phyloP scores from a whole-genome alignment of 2,113 vertebrate genomes.

The Cariama cristata region DNA sequence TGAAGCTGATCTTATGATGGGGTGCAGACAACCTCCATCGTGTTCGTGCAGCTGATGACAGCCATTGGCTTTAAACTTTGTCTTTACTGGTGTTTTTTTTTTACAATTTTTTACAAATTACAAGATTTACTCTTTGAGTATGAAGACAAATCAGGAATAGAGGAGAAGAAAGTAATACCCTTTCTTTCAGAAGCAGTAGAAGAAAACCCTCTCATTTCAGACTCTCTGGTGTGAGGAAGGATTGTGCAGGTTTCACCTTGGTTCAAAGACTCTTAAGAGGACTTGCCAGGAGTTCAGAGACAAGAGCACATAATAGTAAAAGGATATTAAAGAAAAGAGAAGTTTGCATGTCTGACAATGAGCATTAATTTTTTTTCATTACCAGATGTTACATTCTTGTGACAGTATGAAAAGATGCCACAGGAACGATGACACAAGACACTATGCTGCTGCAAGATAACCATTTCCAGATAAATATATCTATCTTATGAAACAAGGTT shows the following conservation, averaged over 20 bases:
- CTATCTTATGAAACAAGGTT: constrained; percentile 15
- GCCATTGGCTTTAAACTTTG: not conserved
- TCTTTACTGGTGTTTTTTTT: not conserved
- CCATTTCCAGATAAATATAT: constrained; percentile 56
- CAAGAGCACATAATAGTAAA: constrained; percentile 2
- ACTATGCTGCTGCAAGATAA: constrained; percentile 35
- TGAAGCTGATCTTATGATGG: not conserved
- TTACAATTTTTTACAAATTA: not conserved
- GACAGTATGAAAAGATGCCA: constrained; percentile 30
- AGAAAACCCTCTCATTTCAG: not conserved
- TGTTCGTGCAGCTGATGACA: not conserved
- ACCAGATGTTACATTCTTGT: constrained; percentile 46
- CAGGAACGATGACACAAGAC: constrained; percentile 36
- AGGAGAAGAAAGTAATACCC: not conserved
- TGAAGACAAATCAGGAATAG: not conserved
- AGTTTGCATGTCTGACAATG: constrained; percentile 21
- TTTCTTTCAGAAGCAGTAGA: not conserved
- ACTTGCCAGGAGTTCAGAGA: constrained; percentile 18
- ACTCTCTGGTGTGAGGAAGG: not conserved
- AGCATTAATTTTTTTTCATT: constrained; percentile 40
- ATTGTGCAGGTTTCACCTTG: not conserved
- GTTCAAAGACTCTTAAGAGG: constrained; percentile 4
- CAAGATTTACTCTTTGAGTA: not conserved
- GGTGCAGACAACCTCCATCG: not conserved
- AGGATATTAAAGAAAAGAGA: constrained; percentile 31